These are phyloP conservation scores for Danio aesculapii DNA, from an alignment of 2,797 vertebrate species.

Conservation along the genomic window DNA sequence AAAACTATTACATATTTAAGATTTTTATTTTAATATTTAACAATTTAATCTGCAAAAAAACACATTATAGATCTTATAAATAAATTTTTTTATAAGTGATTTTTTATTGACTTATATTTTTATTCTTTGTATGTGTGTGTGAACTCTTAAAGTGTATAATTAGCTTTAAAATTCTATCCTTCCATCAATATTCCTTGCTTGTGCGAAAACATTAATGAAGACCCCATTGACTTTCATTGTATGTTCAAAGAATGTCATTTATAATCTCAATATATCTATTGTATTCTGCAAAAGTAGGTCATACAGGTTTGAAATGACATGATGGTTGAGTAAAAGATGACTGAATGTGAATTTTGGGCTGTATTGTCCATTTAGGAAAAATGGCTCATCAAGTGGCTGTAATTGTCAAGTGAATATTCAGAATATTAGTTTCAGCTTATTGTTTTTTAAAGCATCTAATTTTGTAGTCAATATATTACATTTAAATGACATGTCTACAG, in stretches of 20 bases:
- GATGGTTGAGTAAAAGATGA: background rate
- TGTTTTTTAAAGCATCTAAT: background rate
- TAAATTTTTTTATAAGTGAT: too few species aligned
- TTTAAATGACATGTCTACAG: too few species aligned
- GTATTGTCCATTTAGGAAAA: background rate
- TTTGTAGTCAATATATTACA: background rate
- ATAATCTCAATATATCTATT: background rate
- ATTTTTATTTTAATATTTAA: too few species aligned
- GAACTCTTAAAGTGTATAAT: background rate
- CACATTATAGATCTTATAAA: too few species aligned
- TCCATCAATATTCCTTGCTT: background rate
- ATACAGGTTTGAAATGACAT: background rate
- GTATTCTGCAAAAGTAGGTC: background rate
- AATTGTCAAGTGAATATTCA: background rate
- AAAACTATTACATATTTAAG: too few species aligned
- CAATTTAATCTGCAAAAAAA: too few species aligned
- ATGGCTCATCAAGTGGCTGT: background rate
- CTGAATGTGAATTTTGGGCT: background rate
- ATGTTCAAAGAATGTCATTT: too few species aligned
- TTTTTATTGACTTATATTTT: background rate
- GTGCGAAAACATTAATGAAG: background rate
- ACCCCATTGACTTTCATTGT: background rate
- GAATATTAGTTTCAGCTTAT: background rate
- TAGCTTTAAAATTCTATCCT: background rate
- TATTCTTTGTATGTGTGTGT: background rate